phyloP scores from a whole-genome alignment of 2,888 invertebrate genomes.

The Dasypolia templi region DNA sequence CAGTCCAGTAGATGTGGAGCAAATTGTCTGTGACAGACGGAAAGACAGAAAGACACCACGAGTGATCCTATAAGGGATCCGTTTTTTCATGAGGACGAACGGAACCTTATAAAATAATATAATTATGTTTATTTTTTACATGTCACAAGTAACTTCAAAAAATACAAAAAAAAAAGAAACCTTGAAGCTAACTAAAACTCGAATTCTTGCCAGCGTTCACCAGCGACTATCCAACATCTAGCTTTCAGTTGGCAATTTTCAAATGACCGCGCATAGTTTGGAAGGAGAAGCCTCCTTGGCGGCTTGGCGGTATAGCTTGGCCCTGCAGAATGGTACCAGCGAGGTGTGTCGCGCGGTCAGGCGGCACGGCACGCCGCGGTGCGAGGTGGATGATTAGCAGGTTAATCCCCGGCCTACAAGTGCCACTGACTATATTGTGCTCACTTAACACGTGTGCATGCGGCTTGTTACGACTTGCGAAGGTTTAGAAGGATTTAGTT shows the following conservation, averaged over 20 bases:
- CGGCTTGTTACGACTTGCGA: slow-evolving; percentile 3
- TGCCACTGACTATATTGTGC: slow-evolving; percentile 19
- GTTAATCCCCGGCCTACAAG: slow-evolving; percentile 26
- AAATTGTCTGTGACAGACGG: too few relatives aligned
- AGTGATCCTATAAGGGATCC: too few relatives aligned
- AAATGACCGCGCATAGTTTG: not conserved
- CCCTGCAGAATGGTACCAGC: not conserved
- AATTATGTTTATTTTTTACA: too few relatives aligned
- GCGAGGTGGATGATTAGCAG: slow-evolving; percentile 15
- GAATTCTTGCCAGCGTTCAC: too few relatives aligned
- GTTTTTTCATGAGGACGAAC: too few relatives aligned
- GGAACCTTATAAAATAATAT: too few relatives aligned
- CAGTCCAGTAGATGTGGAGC: too few relatives aligned
- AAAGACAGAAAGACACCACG: too few relatives aligned
- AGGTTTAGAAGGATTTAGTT: not conserved
- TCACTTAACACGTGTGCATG: not conserved
- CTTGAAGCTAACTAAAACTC: too few relatives aligned
- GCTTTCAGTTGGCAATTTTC: not conserved
- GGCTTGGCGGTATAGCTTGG: not conserved
- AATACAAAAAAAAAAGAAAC: too few relatives aligned
- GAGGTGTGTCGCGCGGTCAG: not conserved
- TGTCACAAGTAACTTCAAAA: too few relatives aligned
- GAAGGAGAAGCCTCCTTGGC: not conserved
- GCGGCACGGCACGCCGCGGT: not conserved
- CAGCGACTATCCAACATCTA: not conserved